A percentile compares a stretch with the other conserved stretches of the same genome.
These are phyloP conservation scores for Chymomyza procnemis DNA, from an alignment of 2,888 invertebrate species.

Conservation along the genomic window DNA sequence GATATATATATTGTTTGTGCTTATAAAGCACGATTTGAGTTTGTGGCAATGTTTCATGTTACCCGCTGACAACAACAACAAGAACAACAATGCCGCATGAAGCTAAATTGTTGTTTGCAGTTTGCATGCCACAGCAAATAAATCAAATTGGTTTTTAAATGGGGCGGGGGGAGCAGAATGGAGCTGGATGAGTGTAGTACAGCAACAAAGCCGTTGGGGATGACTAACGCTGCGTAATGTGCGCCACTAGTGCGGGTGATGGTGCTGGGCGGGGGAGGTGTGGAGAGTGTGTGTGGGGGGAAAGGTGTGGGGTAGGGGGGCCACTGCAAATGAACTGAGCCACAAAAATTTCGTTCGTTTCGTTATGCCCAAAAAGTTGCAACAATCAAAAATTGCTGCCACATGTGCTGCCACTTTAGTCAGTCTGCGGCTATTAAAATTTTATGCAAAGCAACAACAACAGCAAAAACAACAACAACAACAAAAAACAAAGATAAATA, in stretches of 20 bases:
- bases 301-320: background rate
- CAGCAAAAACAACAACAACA: background rate
- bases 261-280: background rate
- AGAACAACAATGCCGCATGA: conserved; percentile 8
- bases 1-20: background rate
- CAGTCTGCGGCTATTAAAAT: background rate
- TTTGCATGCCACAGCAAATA: conserved; percentile 44
- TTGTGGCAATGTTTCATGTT: conserved; percentile 14
- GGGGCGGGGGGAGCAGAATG: conserved; percentile 7
- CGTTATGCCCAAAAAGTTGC: background rate
- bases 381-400: background rate
- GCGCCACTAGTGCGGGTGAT: no score
- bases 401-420: background rate
- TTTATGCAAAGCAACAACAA: background rate
- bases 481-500: background rate
- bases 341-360: conserved; percentile 1
- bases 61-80: conserved; percentile 18
- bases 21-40: conserved; percentile 18
- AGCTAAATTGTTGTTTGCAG: conserved; percentile 9
- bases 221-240: no score
- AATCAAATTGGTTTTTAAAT: conserved; percentile 57
- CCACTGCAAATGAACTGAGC: background rate
- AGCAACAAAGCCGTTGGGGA: background rate
- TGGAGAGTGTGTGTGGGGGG: background rate
- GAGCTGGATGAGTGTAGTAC: background rate